These are phyloP conservation scores for Anguilla megastoma DNA, from an alignment of 2,797 vertebrate genomes.

Conservation along the genomic window DNA sequence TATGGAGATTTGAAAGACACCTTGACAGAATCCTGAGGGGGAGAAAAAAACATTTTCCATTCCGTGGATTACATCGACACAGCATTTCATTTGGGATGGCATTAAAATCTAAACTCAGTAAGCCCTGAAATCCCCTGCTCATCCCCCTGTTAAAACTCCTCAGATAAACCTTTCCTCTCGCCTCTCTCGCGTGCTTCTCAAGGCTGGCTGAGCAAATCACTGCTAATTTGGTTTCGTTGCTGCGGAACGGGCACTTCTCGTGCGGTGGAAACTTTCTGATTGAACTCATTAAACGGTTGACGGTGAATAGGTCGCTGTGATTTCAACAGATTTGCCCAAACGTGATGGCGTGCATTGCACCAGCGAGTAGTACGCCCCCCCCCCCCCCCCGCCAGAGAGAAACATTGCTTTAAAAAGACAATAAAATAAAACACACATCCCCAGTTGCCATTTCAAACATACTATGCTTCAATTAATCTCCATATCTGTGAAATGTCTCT, in stretches of 20 bases:
- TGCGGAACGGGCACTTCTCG: not conserved
- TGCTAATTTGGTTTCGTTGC: not conserved
- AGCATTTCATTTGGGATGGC: constrained; percentile 6
- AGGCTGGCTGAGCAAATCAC: not conserved
- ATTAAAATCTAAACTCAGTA: not conserved
- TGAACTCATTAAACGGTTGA: constrained; percentile 6
- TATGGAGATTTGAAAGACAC: not conserved
- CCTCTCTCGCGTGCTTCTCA: too few species aligned
- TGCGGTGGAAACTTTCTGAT: not conserved
- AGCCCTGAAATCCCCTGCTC: not conserved
- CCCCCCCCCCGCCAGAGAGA: not conserved
- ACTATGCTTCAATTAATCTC: constrained; percentile 21
- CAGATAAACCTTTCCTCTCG: not conserved
- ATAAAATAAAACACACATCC: not conserved
- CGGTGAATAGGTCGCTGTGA: not conserved
- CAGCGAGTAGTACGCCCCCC: not conserved
- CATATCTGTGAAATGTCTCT: constrained; percentile 24
- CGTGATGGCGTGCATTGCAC: not conserved
- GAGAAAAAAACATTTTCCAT: not conserved
- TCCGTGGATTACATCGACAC: not conserved
- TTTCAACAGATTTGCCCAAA: not conserved
- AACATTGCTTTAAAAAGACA: not conserved
- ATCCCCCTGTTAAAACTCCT: not conserved
- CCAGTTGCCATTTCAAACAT: not conserved
- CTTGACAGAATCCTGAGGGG: not conserved